Base-by-base conservation (phyloP, 1,140 invertebrate genomes). In the Trypoxylus dichotomus region DNA sequence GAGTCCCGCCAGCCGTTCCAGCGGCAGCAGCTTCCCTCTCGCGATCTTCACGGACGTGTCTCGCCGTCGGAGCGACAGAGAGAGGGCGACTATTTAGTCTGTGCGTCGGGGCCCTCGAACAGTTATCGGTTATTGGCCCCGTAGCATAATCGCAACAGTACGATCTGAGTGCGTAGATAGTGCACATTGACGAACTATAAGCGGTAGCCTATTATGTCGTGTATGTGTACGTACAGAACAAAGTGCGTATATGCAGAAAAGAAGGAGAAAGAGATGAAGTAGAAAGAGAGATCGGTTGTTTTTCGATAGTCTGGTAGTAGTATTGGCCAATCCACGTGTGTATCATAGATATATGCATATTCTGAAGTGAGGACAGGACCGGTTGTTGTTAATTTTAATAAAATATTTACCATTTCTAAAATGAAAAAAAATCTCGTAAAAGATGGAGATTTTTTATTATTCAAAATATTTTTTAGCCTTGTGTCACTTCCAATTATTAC, bases 301-400 rank as follows among this genome's bases (percentile, higher is more conserved):
- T 68, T 74, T 74, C 72, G 72, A 74, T 29, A 74, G 29, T 74
- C 72, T 15, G 11, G 19, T 68, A 68, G 19, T 54, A 15, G 47
- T 68, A 68, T 74, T 74, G 72, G 72, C 72, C 72, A 74, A 74
- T 74, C 72, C 72, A 74, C 72, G 72, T 74, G 72, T 29, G 32
- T 29, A 74, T 74, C 72, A 21, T n/a, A 71, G 15, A 71, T 32
- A 71, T 43, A 68, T 68, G 60, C 60, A 68, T 68, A 68, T 68
- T 54, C 47, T 54, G 19, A 19, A 54, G 24, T 7, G 21, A 24
- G 25, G 6, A 68, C 60, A 68, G 60, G 60, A 29, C 24, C 60
- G 60, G 60, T 37, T 37, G 5, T 37, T 5, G 32, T 37, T 8
- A 37, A 37, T 37, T 37, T 37, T n/a, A n/a, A n/a, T n/a, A n/a